Conservation (phyloP, 1,140 invertebrate species). For the Leptinotarsa lineolata region DNA sequence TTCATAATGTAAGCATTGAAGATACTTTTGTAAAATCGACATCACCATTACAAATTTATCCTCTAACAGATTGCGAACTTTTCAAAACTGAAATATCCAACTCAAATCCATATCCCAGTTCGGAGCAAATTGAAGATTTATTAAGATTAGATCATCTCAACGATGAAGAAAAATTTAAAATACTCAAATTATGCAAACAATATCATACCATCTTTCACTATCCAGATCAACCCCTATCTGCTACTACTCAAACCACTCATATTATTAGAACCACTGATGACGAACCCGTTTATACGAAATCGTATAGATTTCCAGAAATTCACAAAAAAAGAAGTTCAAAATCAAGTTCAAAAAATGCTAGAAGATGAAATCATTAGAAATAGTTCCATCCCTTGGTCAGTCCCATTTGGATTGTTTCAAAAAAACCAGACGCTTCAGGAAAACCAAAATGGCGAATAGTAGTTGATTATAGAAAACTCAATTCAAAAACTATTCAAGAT, state of each 20-base stretch:
- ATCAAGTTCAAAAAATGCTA: slow-evolving; percentile 26
- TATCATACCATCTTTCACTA: slow-evolving; percentile 13
- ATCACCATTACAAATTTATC: no score
- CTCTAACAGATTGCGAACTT: no score
- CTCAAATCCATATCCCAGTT: no score
- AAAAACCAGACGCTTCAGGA: slow-evolving; percentile 26
- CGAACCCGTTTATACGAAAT: slow-evolving; percentile 20
- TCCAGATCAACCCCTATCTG: not conserved
- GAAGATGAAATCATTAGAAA: slow-evolving; percentile 29
- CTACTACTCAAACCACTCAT: slow-evolving; percentile 19
- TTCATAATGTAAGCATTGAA: no score
- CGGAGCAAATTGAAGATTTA: no score
- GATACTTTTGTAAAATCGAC: no score
- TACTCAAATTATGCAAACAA: slow-evolving; percentile 11
- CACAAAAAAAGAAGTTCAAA: slow-evolving; percentile 29
- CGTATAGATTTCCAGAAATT: slow-evolving; percentile 18
- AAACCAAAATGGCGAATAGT: slow-evolving; percentile 28
- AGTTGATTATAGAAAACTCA: slow-evolving; percentile 54
- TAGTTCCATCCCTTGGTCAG: slow-evolving; percentile 23
- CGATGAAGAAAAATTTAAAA: slow-evolving; percentile 11
- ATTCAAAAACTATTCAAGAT: slow-evolving; percentile 55
- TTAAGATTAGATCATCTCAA: not conserved
- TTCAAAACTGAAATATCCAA: no score
- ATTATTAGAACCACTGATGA: slow-evolving; percentile 22
- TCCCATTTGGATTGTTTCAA: slow-evolving; percentile 25